Evolutionary conservation across 1,140 invertebrate species (phyloP), one percentile per base, ranked within the genome.

Genomic region (Harpegnathos saltator): DNA sequence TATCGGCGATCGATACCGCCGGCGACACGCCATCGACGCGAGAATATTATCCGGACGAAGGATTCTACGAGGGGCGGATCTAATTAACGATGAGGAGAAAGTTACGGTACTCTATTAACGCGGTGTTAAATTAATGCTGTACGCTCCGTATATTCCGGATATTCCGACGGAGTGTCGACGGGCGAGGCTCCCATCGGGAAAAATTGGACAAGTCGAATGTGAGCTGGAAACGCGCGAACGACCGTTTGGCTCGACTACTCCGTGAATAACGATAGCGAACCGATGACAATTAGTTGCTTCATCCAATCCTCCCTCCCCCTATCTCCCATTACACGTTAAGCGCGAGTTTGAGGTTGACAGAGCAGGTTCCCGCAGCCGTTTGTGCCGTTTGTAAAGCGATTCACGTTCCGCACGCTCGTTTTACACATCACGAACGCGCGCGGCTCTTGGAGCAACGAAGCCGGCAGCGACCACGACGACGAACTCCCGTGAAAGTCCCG

Each of bases 371-470:
- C 7, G 26, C n/a, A 71, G 33, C n/a, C 29, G 33, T n/a, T 82
- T 62, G 26, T 72, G 33, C 50, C 17, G 38, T 24, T 82, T 62
- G 69, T 52, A 19, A 74, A 74, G 33, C 69, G 54, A 62, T 74
- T 82, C 78, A 72, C 78, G 56, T 63, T 61, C 56, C 68, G 59
- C 50, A 73, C 26, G 15, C 24, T 74, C 58, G 58, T 74, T 82
- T 74, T 61, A 63, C 69, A 74, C 69, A 19, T 82, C 68, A 44
- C 78, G 56, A 38, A 54, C 26, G 58, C 69, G 59, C 38, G 68
- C 63, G 62, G 74, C 66, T 82, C 71, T 62, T 74, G 22, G 29
- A 82, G 69, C 26, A 9, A 33, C 50, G 66, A n/a, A n/a, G 48
- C 50, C 56, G 11, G n/a, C 38, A 81, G 50, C 78, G 44, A 26